Evolutionary conservation across 1,140 invertebrate species (phyloP), one percentile per base, ranked within the genome.

Genomic region (Drosophila aff.): DNA sequence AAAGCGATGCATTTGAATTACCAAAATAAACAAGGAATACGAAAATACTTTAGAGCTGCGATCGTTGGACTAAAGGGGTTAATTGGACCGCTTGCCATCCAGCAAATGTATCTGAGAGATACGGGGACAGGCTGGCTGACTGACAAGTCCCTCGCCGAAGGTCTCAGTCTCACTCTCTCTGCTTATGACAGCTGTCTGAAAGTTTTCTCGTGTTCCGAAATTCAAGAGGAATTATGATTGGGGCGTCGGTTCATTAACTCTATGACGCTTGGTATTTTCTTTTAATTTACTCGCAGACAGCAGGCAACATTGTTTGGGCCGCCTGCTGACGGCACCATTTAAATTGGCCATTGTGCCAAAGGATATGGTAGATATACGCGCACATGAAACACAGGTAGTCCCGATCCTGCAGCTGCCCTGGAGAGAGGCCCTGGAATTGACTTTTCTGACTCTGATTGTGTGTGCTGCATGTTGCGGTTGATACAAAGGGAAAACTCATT

Each of bases 1-100:
- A 81, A 89, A 89, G 76, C 79, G 85, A 78, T 81, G 84, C 81
- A 63, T 87, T 74, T 84, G 81, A 89, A 89, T 89, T 89, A 89
- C 84, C 85, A 89, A 89, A 90, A 84, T 90, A 89, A 89, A 89
- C 85, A 89, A 64, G 46, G 72, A 74, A 69, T 80, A 69, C 78
- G 63, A 81, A 85, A 86, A 89, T 87, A 89, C 84, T 90, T 84
- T 81, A 44, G 55, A 66, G 73, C 55, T 4, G 46, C 67, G 85
- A 50, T 57, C 44, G 69, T 73, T 73, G 31, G 69, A 61, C 50
- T 40, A 57, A 55, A 55, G 85, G 73, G 81, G 78, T 89, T 89
- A 89, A 89, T 89, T 89, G 84, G 85, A 74, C 68, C 79, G 85
- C 65, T 90, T 87, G 73, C 53, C 38, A 31, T 18, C 41, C 49